Evolutionary conservation across 2,797 vertebrate genomes (phyloP).

Genomic region (Takifugu ocellatus): DNA sequence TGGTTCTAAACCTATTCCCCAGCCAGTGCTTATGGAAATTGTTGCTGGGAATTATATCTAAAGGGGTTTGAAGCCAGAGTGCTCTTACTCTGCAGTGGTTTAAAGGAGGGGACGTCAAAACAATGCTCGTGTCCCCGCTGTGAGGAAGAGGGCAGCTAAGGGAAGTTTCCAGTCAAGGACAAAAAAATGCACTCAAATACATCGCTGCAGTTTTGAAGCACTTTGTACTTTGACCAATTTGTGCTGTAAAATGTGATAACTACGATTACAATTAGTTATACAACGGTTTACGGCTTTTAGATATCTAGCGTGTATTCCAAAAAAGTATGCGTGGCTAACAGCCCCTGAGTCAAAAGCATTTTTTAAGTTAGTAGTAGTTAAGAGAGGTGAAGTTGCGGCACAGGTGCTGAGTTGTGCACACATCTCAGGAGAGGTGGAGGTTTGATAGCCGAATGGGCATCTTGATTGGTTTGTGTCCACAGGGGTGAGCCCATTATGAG

Average conservation of each 20-base stretch:
- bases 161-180: constrained; percentile 10
- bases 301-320: background rate
- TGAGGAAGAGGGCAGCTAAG: constrained; percentile 32
- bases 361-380: constrained; percentile 18
- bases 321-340: background rate
- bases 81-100: constrained; percentile 56
- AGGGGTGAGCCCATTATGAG: constrained; percentile 62
- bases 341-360: constrained; percentile 20
- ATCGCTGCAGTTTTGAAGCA: background rate
- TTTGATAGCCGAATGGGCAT: constrained; percentile 65
- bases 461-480: constrained; percentile 63
- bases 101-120: constrained; percentile 68
- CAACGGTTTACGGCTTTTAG: background rate
- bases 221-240: background rate
- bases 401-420: constrained; percentile 39
- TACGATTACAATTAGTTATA: background rate
- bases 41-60: constrained; percentile 69
- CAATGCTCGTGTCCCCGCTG: constrained; percentile 55
- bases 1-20: constrained; percentile 58
- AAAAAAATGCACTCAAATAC: background rate
- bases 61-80: constrained; percentile 57
- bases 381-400: constrained; percentile 49
- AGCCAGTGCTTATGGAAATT: constrained; percentile 68
- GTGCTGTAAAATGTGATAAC: no score
- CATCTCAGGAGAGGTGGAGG: constrained; percentile 46